Conservation (phyloP, 2,113 vertebrate genomes). For the Monarcha castaneiventris region DNA sequence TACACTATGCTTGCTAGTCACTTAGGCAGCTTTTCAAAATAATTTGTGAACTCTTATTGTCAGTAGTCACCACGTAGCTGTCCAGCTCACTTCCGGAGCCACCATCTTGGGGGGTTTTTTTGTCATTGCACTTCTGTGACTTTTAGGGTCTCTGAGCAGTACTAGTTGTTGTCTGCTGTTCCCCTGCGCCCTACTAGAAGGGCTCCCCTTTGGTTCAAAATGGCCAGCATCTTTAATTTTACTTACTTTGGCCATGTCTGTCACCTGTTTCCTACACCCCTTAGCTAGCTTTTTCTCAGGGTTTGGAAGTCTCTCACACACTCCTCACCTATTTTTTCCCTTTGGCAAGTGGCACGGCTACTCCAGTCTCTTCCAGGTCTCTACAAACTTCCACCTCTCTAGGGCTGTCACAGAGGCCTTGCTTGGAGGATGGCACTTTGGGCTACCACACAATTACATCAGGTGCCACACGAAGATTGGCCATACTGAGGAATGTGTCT, state of each 20-base stretch:
- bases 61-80: rapidly evolving
- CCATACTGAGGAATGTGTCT: neutral
- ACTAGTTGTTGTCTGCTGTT: neutral
- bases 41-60: neutral
- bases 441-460: neutral
- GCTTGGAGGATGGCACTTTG: neutral
- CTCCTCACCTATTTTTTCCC: neutral
- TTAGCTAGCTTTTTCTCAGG: neutral
- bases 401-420: neutral
- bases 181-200: rapidly evolving
- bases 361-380: neutral
- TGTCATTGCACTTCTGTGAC: neutral
- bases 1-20: rapidly evolving
- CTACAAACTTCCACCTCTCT: neutral
- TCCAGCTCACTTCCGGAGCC: neutral
- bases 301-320: neutral
- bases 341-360: neutral
- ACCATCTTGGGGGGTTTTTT: rapidly evolving
- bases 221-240: neutral
- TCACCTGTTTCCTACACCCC: neutral
- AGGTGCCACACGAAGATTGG: neutral
- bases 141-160: neutral
- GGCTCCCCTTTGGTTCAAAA: neutral
- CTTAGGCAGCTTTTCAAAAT: neutral
- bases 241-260: neutral